A percentile compares a stretch with the other conserved stretches of the same genome.
Evolutionary conservation across 2,888 invertebrate species (phyloP).

Genomic region (Zygaena filipendulae): DNA sequence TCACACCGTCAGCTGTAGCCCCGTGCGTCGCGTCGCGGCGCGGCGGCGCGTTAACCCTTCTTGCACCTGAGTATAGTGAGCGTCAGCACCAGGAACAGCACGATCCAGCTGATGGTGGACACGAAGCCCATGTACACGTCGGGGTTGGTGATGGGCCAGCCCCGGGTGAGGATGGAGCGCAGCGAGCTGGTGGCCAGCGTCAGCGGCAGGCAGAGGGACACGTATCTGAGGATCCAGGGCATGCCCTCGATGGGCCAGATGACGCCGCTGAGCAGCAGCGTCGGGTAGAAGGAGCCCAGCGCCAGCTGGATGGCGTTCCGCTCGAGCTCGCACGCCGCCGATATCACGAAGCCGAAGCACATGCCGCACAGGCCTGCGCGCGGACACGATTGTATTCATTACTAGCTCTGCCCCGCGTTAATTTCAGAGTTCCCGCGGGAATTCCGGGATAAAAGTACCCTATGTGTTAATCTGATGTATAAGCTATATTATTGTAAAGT

Average conservation of each 20-base stretch:
- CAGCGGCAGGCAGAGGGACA: constrained; percentile 85
- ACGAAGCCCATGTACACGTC: constrained; percentile 91
- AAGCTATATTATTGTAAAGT: too few species aligned
- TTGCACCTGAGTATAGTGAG: constrained; percentile 84
- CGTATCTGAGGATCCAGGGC: constrained; percentile 85
- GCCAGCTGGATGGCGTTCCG: constrained; percentile 93
- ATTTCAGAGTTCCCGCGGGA: too few species aligned
- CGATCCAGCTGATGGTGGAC: constrained; percentile 87
- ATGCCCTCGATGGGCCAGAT: constrained; percentile 98
- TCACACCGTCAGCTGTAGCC: too few species aligned
- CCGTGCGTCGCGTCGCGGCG: too few species aligned
- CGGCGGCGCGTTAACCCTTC: constrained; percentile 71
- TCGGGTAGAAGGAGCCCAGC: constrained; percentile 95
- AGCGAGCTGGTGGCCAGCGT: constrained; percentile 94
- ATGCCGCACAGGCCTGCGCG: constrained; percentile 91
- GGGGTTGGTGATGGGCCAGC: constrained; percentile 84
- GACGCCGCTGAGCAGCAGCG: constrained; percentile 90
- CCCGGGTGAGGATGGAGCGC: constrained; percentile 86
- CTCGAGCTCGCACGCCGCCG: constrained; percentile 91
- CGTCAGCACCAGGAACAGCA: constrained; percentile 82
- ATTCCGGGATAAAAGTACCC: too few species aligned
- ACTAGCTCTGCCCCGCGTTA: too few species aligned
- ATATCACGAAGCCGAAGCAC: constrained; percentile 96
- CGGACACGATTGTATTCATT: too few species aligned
- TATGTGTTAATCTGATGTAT: too few species aligned